phyloP scores from a whole-genome alignment of 2,113 vertebrate genomes.

The Oreochromis spilurus region DNA sequence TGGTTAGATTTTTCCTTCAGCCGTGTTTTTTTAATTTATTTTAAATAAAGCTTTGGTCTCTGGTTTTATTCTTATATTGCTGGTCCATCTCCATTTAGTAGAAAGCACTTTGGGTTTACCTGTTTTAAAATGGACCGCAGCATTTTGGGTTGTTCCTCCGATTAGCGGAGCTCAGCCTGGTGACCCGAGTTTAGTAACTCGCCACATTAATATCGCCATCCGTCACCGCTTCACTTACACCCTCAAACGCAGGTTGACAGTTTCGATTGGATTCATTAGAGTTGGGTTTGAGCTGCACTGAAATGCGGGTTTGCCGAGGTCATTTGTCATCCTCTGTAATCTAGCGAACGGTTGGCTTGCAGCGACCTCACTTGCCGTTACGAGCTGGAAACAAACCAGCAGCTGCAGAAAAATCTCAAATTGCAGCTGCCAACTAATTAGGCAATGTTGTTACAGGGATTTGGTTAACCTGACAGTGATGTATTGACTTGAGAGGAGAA shows the following conservation, averaged over 20 bases:
- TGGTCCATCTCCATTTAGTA: background rate
- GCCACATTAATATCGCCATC: background rate
- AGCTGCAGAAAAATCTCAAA: background rate
- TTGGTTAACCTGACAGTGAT: conserved; percentile 8
- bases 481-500: background rate
- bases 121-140: background rate
- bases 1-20: background rate
- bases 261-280: background rate
- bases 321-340: background rate
- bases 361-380: background rate
- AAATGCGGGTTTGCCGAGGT: background rate
- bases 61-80: background rate
- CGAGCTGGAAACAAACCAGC: background rate
- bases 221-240: background rate
- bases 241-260: background rate
- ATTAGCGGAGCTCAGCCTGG: background rate
- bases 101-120: background rate
- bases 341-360: background rate
- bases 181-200: background rate
- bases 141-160: background rate
- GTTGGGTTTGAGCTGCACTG: background rate
- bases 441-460: background rate
- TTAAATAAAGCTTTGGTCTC: background rate
- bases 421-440: background rate
- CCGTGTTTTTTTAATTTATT: background rate